phyloP scores from a whole-genome alignment of 2,888 invertebrate genomes.

The Silvanus unidentatus region DNA sequence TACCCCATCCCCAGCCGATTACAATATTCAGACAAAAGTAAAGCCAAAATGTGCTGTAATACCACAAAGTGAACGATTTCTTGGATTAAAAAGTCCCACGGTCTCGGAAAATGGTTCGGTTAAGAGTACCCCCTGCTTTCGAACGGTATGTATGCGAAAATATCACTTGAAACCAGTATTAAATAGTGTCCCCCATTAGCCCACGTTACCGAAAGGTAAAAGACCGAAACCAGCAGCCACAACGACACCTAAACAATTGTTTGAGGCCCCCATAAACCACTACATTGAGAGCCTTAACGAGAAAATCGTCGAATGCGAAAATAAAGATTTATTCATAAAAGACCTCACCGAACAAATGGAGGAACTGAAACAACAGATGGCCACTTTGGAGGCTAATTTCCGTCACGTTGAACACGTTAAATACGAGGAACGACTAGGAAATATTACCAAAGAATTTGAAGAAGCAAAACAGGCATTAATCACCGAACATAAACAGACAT shows the following conservation, averaged over 20 bases:
- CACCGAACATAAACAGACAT: not conserved
- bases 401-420: constrained; percentile 34
- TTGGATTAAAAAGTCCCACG: constrained; percentile 39
- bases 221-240: constrained; percentile 10
- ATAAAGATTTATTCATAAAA: constrained; percentile 49
- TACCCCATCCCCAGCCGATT: constrained; percentile 50
- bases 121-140: constrained; percentile 35
- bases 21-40: constrained; percentile 47
- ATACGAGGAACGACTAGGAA: constrained; percentile 44
- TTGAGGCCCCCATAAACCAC: constrained; percentile 13
- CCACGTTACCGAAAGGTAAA: constrained; percentile 28
- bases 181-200: constrained; percentile 23
- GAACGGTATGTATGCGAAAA: constrained; percentile 39
- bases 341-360: constrained; percentile 50
- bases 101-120: constrained; percentile 28
- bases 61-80: constrained; percentile 42
- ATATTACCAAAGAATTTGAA: constrained; percentile 44
- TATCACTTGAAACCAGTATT: no score
- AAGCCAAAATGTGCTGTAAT: constrained; percentile 44
- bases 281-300: constrained; percentile 46
- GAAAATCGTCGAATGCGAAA: constrained; percentile 51
- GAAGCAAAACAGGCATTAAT: constrained; percentile 35
- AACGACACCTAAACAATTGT: constrained; percentile 14
- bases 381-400: constrained; percentile 42
- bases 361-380: constrained; percentile 47